These are phyloP conservation scores for Belonocnema kinseyi DNA, from an alignment of 1,140 invertebrate species.

Conservation along the genomic window DNA sequence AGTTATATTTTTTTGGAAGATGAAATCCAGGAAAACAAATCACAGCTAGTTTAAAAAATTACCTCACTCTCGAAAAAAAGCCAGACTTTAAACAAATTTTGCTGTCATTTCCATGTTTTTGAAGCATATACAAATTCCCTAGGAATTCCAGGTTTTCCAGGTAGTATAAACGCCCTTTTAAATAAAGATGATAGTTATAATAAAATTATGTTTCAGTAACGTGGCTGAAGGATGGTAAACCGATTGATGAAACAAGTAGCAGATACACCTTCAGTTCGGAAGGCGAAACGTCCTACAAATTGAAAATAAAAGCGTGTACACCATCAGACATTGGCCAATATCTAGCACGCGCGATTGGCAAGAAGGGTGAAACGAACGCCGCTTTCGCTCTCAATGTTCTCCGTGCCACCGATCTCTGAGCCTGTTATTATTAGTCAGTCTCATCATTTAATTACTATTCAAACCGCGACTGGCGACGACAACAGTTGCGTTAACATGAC, in stretches of 20 bases:
- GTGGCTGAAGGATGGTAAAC: slow-evolving; percentile 95
- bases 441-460: slow-evolving; percentile 32
- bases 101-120: no score
- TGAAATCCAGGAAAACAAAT: no score
- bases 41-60: no score
- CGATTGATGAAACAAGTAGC: slow-evolving; percentile 83
- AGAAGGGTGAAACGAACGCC: slow-evolving; percentile 87
- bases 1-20: no score
- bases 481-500: slow-evolving; percentile 43
- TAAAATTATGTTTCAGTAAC: slow-evolving; percentile 72
- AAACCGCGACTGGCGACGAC: slow-evolving; percentile 41
- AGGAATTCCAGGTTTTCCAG: no score
- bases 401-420: slow-evolving; percentile 67
- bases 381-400: slow-evolving; percentile 92
- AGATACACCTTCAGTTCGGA: slow-evolving; percentile 90
- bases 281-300: slow-evolving; percentile 84
- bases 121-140: no score
- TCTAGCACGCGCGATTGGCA: slow-evolving; percentile 88
- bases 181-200: not conserved
- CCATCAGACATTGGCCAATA: slow-evolving; percentile 93
- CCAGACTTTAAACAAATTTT: no score
- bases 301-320: slow-evolving; percentile 86
- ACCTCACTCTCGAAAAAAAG: no score
- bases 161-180: no score
- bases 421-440: slow-evolving; percentile 34